Evolutionary conservation across 2,113 vertebrate species (phyloP).

Genomic region (Pelobates fuscus): DNA sequence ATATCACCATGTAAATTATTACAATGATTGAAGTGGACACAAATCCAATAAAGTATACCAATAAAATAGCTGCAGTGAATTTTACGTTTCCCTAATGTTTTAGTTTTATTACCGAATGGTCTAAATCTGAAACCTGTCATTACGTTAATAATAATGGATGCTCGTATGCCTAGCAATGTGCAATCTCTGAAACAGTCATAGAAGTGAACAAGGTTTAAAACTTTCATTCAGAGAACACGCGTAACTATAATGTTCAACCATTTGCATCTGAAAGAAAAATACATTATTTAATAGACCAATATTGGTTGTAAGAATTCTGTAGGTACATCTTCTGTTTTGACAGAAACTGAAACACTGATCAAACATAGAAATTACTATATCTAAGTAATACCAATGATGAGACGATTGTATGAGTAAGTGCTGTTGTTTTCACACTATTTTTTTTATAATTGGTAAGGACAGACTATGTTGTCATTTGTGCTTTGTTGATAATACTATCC

Average conservation of each 20-base stretch:
- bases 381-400: conserved; percentile 26
- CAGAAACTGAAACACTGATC: conserved; percentile 17
- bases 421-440: background rate
- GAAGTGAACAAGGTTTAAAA: background rate
- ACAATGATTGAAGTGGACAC: conserved; percentile 46
- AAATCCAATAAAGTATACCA: conserved; percentile 48
- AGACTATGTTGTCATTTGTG: conserved; percentile 8
- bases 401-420: conserved; percentile 24
- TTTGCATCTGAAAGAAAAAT: conserved; percentile 29
- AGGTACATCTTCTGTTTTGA: conserved; percentile 22
- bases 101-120: conserved; percentile 42
- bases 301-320: conserved; percentile 38
- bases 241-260: conserved; percentile 34
- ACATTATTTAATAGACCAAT: conserved; percentile 45
- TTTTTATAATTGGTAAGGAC: conserved; percentile 21
- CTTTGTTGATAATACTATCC: background rate
- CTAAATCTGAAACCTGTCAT: conserved; percentile 46
- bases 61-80: conserved; percentile 40
- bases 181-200: conserved; percentile 20
- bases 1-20: conserved; percentile 43
- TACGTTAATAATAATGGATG: conserved; percentile 45
- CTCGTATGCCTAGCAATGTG: conserved; percentile 10
- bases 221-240: background rate
- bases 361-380: conserved; percentile 27
- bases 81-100: conserved; percentile 48